Evolutionary conservation across 2,888 invertebrate genomes (phyloP), one percentile per base, ranked within the genome.

Genomic region (Philonicus albiceps): DNA sequence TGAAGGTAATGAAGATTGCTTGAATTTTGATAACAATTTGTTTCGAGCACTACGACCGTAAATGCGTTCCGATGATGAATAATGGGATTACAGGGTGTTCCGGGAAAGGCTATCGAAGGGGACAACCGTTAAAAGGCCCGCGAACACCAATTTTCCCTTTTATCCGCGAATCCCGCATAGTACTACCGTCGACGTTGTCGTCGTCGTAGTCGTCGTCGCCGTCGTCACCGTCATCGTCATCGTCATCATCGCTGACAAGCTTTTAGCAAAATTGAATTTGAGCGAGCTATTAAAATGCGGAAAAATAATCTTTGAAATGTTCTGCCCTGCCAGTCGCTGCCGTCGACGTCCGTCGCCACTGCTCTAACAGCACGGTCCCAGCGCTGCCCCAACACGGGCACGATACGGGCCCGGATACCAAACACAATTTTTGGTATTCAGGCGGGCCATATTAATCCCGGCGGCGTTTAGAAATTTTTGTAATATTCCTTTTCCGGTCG

Each of bases 231-330:
- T 11, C 40, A 0, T 16, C 16, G 40, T 11, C 2, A 11, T 16
- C 40, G 40, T 43, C 40, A 3, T 43, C 40, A 43, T 43, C 75
- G 34, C 75, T 86, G 86, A 86, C 86, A 86, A 75, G 86, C 86
- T 86, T 86, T 86, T 86, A 86, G 75, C 31, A 49, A 86, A 86
- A 86, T 86, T 86, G 86, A 86, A 86, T 75, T 75, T 75, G 86
- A 86, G 76, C 55, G 27, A 7, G 64, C 81, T 37, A 81, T 81
- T 81, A 81, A 81, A 81, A 81, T 81, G 81, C 81, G 81, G 81
- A 55, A 81, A 81, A 81, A 81, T 81, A 34, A 55, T 81, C 43
- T 80, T 80, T 64, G 64, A 64, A 64, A 64, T 64, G 22, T 64
- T 22, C 27, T 27, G 64, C 64, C 22, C 64, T 64, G 22, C 64